A percentile compares a stretch with the other conserved stretches of the same genome.
Conservation (phyloP, 2,797 vertebrate genomes). For the Falco columbarius region DNA sequence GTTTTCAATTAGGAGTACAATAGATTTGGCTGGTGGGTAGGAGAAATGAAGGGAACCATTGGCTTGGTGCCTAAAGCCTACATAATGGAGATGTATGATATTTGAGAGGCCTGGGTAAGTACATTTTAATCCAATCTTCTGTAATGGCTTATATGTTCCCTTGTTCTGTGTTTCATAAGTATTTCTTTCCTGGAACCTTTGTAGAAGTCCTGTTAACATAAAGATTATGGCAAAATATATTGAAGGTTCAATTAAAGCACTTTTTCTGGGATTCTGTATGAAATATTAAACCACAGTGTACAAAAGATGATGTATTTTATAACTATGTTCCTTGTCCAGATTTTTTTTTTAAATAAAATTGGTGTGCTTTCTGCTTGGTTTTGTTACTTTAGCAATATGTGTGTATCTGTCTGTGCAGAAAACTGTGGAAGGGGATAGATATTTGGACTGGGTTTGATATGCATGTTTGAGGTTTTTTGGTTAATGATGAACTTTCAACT, state of each 20-base stretch:
- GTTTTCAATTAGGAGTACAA: slow-evolving; percentile 92
- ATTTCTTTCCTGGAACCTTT: slow-evolving; percentile 80
- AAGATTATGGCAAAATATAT: slow-evolving; percentile 70
- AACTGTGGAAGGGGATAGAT: background rate
- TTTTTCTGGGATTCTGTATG: slow-evolving; percentile 54
- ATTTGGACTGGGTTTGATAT: background rate
- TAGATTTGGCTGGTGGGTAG: slow-evolving; percentile 97
- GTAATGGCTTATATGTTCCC: slow-evolving; percentile 83
- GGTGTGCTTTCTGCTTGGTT: background rate
- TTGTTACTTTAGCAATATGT: background rate
- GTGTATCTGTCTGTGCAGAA: background rate
- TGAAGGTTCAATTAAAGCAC: slow-evolving; percentile 65
- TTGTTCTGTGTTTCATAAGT: slow-evolving; percentile 79
- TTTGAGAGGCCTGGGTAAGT: slow-evolving; percentile 87
- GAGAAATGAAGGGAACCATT: slow-evolving; percentile 93
- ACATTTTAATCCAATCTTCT: slow-evolving; percentile 87
- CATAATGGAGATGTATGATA: slow-evolving; percentile 92
- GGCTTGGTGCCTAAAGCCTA: slow-evolving; percentile 97
- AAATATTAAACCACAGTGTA: slow-evolving; percentile 56
- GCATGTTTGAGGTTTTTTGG: slow-evolving; percentile 10
- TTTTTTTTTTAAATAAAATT: background rate
- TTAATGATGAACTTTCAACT: slow-evolving; percentile 51
- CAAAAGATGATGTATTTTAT: slow-evolving; percentile 36
- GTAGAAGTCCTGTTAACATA: slow-evolving; percentile 76
- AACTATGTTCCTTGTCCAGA: background rate